Evolutionary conservation across 2,888 invertebrate genomes (phyloP), one percentile per base, ranked within the genome.

Genomic region (Crematogaster levior): DNA sequence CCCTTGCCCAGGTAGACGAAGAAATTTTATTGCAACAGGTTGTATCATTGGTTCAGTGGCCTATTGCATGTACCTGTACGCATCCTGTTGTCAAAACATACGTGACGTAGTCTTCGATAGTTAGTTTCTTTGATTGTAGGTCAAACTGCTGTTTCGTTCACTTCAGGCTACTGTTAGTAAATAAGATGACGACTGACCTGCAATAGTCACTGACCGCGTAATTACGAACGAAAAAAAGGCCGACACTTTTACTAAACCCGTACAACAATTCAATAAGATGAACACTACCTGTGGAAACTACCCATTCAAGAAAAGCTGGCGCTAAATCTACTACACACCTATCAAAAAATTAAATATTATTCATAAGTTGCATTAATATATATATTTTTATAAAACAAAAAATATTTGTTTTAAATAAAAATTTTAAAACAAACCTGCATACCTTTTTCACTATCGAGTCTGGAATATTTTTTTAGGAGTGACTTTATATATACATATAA

Each of bases 11-110:
- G 87, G 89, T 85, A 89, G 87, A 75, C 60, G 60, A 30, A 56
- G 58, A 81, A 88, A 88, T 90, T 92, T 92, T 92, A 92, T 92
- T 91, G 92, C 92, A 91, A 92, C 92, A 92, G 92, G 91, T 92
- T 92, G 91, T 91, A 90, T 87, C 89, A 85, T 58, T 79, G 77
- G 87, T 84, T 79, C 86, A 84, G 86, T 87, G 89, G 89, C 91
- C 88, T 88, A 84, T 90, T 88, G 88, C 87, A 87, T 87, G 80
- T 75, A 66, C 87, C 82, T 82, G 77, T 58, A 84, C 30, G 56
- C 70, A 81, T 82, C 81, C 70, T 66, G 46, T 80, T 60, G 61
- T 89, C 89, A 87, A 84, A 85, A 37, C 21, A 9, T 15, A 7
- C 53, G 40, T 68, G 21, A 24, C 34, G 7, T 21, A 37, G 24